phyloP scores from a whole-genome alignment of 2,113 vertebrate species.

The Burhinus oedicnemus region DNA sequence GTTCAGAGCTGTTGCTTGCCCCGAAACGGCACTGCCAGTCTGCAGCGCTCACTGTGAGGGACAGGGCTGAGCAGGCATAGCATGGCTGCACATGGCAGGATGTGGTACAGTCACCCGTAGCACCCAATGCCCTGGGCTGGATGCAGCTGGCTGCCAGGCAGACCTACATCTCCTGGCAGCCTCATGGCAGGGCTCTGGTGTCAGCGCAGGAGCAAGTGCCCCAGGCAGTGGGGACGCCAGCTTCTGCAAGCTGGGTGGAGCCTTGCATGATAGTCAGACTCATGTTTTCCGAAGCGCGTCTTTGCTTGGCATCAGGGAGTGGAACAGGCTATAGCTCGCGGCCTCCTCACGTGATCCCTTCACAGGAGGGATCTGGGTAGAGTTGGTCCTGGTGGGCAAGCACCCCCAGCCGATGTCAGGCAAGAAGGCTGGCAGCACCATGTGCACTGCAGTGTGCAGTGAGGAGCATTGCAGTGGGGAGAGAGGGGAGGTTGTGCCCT shows the following conservation, averaged over 20 bases:
- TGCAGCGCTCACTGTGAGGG: background rate
- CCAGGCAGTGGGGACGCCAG: background rate
- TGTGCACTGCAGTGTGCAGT: accelerated
- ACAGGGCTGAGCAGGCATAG: background rate
- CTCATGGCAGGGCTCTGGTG: accelerated
- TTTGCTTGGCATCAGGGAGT: background rate
- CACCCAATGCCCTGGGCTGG: background rate
- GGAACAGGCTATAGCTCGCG: background rate
- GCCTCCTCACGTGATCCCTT: background rate
- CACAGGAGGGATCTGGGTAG: background rate
- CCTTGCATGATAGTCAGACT: background rate
- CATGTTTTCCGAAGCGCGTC: background rate
- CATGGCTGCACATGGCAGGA: accelerated
- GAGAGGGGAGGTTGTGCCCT: background rate
- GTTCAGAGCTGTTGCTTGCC: background rate
- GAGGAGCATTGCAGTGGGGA: background rate
- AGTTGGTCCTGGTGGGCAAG: background rate
- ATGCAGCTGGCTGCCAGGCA: background rate
- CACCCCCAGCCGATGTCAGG: accelerated
- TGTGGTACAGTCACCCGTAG: accelerated
- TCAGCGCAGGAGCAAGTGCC: accelerated
- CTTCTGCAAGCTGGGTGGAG: constrained; percentile 10
- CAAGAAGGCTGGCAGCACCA: background rate
- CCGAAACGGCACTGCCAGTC: accelerated
- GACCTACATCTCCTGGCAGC: background rate